A percentile compares a stretch with the other conserved stretches of the same genome.
These are phyloP conservation scores for Lagorchestes hirsutus DNA, from an alignment of 2,797 vertebrate genomes.

Conservation along the genomic window DNA sequence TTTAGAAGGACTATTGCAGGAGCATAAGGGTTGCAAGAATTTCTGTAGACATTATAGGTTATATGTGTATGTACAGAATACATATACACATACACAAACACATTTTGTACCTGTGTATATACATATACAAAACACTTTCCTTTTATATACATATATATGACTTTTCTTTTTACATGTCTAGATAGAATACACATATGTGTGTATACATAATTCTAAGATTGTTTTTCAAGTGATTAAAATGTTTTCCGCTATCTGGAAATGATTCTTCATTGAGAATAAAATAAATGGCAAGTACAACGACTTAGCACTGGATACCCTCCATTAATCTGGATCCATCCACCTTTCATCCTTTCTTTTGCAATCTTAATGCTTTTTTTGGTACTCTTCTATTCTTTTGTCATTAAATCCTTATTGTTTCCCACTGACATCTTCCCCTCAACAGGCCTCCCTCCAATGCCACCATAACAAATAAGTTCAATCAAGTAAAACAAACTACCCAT, in stretches of 20 bases:
- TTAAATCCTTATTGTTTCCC: no score
- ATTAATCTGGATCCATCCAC: no score
- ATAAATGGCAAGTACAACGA: no score
- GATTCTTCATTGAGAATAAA: no score
- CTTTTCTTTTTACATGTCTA: background rate
- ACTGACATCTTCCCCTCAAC: no score
- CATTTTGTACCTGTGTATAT: background rate
- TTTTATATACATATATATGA: background rate
- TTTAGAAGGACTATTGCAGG: conserved; percentile 31
- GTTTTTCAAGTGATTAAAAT: background rate
- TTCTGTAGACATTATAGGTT: background rate
- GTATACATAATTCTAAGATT: background rate
- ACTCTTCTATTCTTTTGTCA: no score
- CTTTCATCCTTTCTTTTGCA: no score
- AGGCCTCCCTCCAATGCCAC: no score
- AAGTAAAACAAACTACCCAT: background rate
- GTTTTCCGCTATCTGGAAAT: background rate
- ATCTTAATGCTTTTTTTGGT: no score
- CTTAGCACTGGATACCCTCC: no score
- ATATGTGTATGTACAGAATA: background rate
- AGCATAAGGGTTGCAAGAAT: background rate
- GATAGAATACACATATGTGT: background rate
- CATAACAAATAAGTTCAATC: background rate
- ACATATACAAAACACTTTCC: background rate
- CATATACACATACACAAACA: background rate